Evolutionary conservation across 2,113 vertebrate genomes (phyloP), one percentile per base, ranked within the genome.

Genomic region (Rhynchomys soricoides): DNA sequence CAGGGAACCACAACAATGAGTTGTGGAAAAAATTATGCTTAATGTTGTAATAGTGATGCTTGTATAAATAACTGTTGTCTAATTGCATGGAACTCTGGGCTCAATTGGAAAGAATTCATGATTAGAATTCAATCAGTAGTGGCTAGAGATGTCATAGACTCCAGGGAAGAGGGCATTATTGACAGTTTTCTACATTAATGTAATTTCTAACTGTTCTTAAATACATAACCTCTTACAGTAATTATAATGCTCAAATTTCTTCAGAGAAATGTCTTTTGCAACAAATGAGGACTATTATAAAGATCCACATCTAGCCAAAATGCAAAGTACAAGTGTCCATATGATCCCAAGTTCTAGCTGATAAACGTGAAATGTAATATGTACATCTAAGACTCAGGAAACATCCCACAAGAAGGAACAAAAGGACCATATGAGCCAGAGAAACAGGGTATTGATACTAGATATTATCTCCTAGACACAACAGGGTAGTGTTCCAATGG

Each of bases 331-430:
- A 57, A 57, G 37, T 59, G 11, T 82, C 37, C 22, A 59, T 13
- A 7, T 21, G 12, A 0, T 15, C 3, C 2, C 5, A 22, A n/a
- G 11, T 5, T n/a, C 11, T 52, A n/a, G 15, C 21, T n/a, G 11
- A 81, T n/a, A 13, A 1, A 81, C 0, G 3, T 24, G 1, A 19
- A 81, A 81, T 57, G 10, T 6, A n/a, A n/a, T 5, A 11, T 13
- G 1, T 37, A 59, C 37, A 59, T 3, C 3, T 16, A 59, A 7
- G 3, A 37, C 52, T 59, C 37, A 57, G 12, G 21, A 26, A 24
- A 37, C 5, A 59, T 15, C 9, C 6, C 6, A 26, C 12, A 26
- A 59, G 50, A 40, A 40, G 52, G 1, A 2, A 5, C 3, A 3
- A 82, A 59, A 24, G 11, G 22, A 24, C 40, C 40, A 26, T 24